These are phyloP conservation scores for Heterodera carotae DNA, from an alignment of 1,140 invertebrate genomes.

Conservation along the genomic window DNA sequence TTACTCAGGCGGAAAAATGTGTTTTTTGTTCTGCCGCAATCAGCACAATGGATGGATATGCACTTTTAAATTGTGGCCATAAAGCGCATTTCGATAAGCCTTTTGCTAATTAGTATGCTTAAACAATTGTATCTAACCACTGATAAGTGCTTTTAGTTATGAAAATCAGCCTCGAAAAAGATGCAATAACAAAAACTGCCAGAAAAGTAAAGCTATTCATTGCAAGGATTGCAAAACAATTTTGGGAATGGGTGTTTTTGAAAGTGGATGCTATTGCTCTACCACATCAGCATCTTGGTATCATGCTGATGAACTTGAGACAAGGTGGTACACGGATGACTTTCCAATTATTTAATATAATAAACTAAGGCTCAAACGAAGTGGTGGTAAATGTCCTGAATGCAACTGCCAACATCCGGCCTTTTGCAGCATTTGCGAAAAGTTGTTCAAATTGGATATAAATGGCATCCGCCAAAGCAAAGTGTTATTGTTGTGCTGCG, in stretches of 20 bases:
- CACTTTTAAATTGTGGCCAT: background rate
- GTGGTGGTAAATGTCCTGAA: background rate
- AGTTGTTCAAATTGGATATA: background rate
- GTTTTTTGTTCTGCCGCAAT: background rate
- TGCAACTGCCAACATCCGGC: background rate
- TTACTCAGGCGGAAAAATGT: background rate
- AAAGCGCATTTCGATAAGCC: background rate
- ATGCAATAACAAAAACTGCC: background rate
- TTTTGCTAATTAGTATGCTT: background rate
- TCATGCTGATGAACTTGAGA: background rate
- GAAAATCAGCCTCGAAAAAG: background rate
- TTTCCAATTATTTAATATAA: background rate
- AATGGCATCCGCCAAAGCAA: background rate
- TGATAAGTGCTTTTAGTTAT: background rate
- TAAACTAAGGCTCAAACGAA: background rate
- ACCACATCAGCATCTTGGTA: background rate
- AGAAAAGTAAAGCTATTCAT: background rate
- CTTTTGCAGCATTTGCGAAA: background rate
- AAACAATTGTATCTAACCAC: background rate
- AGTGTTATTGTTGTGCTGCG: background rate
- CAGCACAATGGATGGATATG: background rate
- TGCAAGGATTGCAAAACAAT: background rate
- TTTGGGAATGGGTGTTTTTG: background rate
- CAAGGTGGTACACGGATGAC: background rate
- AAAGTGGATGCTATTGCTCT: background rate